These are phyloP conservation scores for Erpetoichthys calabaricus DNA, from an alignment of 2,797 vertebrate species.

Conservation along the genomic window DNA sequence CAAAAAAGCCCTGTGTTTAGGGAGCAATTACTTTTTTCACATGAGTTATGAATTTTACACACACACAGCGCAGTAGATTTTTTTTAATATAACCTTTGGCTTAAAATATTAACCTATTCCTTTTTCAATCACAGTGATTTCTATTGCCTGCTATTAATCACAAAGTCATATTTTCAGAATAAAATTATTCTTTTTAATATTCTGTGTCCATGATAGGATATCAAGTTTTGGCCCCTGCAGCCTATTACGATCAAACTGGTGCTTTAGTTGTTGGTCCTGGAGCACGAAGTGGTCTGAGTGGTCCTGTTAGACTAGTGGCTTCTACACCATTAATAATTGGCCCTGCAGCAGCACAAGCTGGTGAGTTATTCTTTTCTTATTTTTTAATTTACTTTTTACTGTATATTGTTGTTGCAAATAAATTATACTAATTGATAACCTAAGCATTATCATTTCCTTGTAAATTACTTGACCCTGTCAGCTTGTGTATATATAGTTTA, in stretches of 20 bases:
- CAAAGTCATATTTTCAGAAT: neutral
- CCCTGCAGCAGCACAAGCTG: constrained; percentile 87
- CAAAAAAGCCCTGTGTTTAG: too few species aligned
- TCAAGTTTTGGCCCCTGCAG: constrained; percentile 86
- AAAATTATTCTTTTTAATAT: neutral
- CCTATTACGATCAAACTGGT: constrained; percentile 94
- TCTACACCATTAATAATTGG: constrained; percentile 89
- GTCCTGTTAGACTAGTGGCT: constrained; percentile 79
- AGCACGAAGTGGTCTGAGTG: constrained; percentile 74
- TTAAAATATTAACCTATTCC: too few species aligned
- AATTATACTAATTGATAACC: neutral
- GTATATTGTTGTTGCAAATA: neutral
- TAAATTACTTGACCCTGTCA: neutral
- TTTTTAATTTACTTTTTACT: too few species aligned
- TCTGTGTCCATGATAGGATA: constrained; percentile 53
- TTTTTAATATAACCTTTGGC: too few species aligned
- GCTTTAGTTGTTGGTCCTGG: constrained; percentile 89
- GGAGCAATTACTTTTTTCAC: too few species aligned
- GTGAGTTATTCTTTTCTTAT: constrained; percentile 39
- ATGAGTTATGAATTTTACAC: too few species aligned
- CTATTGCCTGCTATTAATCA: too few species aligned
- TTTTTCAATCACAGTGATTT: too few species aligned
- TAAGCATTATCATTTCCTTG: neutral
- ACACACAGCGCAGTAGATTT: too few species aligned
- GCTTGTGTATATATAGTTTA: too few species aligned